Percentiles rank a stretch among this genome's conserved stretches.
Evolutionary conservation across 2,113 vertebrate genomes (phyloP).

Genomic region (Dasyornis broadbenti): DNA sequence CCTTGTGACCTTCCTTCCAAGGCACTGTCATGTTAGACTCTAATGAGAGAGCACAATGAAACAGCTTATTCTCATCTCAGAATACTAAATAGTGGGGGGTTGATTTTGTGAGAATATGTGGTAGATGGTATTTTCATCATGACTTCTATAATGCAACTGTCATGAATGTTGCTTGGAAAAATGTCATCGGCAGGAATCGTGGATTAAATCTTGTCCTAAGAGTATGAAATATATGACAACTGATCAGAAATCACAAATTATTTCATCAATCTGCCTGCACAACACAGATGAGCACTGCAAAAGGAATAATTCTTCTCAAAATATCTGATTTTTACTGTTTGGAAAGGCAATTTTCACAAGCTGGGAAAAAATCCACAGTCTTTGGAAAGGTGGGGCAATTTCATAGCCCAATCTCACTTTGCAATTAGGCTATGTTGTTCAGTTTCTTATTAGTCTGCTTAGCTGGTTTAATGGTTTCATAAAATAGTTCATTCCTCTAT

Average conservation of each 20-base stretch:
- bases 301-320: not conserved
- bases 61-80: not conserved
- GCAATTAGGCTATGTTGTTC: not conserved
- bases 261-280: not conserved
- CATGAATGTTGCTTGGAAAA: not conserved
- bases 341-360: not conserved
- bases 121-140: not conserved
- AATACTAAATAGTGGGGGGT: not conserved
- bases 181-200: not conserved
- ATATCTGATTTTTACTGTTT: not conserved
- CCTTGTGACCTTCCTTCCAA: not conserved
- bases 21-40: not conserved
- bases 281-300: not conserved
- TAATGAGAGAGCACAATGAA: not conserved
- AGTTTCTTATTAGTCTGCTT: not conserved
- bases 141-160: not conserved
- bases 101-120: not conserved
- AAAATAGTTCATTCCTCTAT: not conserved
- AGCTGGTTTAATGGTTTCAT: not conserved
- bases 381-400: not conserved
- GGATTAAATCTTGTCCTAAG: not conserved
- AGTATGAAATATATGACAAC: not conserved
- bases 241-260: not conserved
- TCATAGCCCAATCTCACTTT: not conserved
- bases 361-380: not conserved